phyloP scores from a whole-genome alignment of 2,888 invertebrate genomes.

The Dioctria linearis region DNA sequence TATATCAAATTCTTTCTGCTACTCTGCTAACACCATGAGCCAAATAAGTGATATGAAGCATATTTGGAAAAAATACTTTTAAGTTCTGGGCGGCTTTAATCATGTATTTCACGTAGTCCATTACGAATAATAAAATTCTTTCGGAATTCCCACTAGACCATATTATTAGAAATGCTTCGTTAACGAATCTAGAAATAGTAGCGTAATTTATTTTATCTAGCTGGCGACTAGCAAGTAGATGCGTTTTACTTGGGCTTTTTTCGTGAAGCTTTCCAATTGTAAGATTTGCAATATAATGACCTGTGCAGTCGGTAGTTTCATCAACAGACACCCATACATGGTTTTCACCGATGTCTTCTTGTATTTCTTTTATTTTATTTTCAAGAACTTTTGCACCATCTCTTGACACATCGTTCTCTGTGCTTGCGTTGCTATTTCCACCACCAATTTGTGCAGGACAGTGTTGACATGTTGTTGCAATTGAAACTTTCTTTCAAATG shows the following conservation, averaged over 20 bases:
- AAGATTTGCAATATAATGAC: conserved; percentile 4
- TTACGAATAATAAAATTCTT: no score
- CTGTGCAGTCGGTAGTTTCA: conserved; percentile 32
- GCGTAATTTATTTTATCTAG: no score
- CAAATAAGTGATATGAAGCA: conserved; percentile 31
- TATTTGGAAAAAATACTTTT: conserved; percentile 61
- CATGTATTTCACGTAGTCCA: conserved; percentile 58
- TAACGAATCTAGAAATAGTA: neutral
- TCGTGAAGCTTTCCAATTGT: neutral
- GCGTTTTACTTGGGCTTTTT: no score
- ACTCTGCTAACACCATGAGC: no score
- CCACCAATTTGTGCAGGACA: no score
- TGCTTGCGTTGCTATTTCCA: no score
- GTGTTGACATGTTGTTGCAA: no score
- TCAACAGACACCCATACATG: conserved; percentile 33
- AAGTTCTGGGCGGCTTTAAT: conserved; percentile 54
- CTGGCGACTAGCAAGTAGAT: no score
- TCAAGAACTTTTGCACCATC: neutral
- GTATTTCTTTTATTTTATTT: conserved; percentile 3
- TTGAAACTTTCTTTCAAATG: no score
- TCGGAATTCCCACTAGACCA: neutral
- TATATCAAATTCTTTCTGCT: no score
- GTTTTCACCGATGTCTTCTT: conserved; percentile 12
- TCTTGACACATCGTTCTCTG: no score
- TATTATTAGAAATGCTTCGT: neutral